Evolutionary conservation across 2,797 vertebrate species (phyloP), one percentile per base, ranked within the genome.

Genomic region (Rhinogobio ventralis): DNA sequence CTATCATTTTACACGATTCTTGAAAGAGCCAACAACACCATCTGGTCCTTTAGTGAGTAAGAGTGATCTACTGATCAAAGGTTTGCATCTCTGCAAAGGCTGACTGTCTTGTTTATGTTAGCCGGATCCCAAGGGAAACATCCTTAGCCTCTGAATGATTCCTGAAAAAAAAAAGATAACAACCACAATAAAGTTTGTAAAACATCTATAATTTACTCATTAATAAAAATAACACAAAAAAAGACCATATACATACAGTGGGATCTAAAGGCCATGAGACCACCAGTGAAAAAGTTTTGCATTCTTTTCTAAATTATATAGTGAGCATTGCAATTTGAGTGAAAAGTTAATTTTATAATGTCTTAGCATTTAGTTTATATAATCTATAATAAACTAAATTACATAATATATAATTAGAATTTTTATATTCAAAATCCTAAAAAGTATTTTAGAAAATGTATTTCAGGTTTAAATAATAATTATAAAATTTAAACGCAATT

Each of bases 21-120:
- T 55, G 45, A 66, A 77, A 57, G 36, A 69, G 25, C n/a, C 62
- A 57, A 30, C 19, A 55, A 83, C 64, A 77, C 45, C 81, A 74
- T 76, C 82, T 68, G 73, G 62, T 67, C 10, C 11, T 51, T 75
- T 17, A 51, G 69, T 64, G 30, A 82, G 8, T 33, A 72, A 82
- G 51, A 60, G 25, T 71, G n/a, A 60, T 57, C 79, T 30, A 57
- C 25, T 81, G 67, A 72, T 77, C 74, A 77, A 77, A 60, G 67
- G 69, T 82, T 72, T 72, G 7, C 42, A 39, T 82, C 45, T 36
- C 55, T 64, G 46, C 15, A 39, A 75, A 66, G 45, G 23, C 30
- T 5, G 19, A 64, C 30, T 66, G 23, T 64, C 57, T 64, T 64
- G 7, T 39, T 42, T 42, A 19, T 46, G 36, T 51, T 66, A 73